Percentiles rank a stretch among this genome's conserved stretches.
phyloP scores from a whole-genome alignment of 2,888 invertebrate genomes.

The Heliconius sara region DNA sequence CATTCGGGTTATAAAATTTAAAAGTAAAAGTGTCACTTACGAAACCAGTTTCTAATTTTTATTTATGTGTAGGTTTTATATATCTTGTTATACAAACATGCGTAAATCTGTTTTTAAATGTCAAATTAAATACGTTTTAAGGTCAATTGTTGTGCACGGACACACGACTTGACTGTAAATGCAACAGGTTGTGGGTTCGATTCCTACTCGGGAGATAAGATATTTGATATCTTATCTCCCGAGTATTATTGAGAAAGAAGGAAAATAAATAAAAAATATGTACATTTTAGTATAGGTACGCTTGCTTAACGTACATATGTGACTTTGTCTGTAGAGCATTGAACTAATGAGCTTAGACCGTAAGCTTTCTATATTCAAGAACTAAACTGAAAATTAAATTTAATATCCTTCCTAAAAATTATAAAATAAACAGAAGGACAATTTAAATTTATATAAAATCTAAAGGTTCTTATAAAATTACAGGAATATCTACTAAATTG shows the following conservation, averaged over 20 bases:
- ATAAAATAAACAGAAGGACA: background rate
- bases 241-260: too few species aligned
- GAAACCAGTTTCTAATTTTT: constrained; percentile 56
- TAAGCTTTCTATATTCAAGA: too few species aligned
- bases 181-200: too few species aligned
- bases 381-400: too few species aligned
- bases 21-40: constrained; percentile 73
- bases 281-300: too few species aligned
- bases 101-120: constrained; percentile 17
- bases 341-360: background rate
- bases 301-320: background rate
- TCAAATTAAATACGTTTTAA: background rate
- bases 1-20: constrained; percentile 52
- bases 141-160: too few species aligned
- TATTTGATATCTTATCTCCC: too few species aligned
- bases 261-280: too few species aligned
- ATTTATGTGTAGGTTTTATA: constrained; percentile 8
- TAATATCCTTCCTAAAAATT: background rate
- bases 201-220: too few species aligned
- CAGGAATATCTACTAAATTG: background rate
- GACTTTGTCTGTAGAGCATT: background rate
- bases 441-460: background rate
- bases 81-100: constrained; percentile 39
- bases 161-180: too few species aligned
- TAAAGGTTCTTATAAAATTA: background rate